phyloP scores from a whole-genome alignment of 2,888 invertebrate species.

The Chrysina gloriosa region DNA sequence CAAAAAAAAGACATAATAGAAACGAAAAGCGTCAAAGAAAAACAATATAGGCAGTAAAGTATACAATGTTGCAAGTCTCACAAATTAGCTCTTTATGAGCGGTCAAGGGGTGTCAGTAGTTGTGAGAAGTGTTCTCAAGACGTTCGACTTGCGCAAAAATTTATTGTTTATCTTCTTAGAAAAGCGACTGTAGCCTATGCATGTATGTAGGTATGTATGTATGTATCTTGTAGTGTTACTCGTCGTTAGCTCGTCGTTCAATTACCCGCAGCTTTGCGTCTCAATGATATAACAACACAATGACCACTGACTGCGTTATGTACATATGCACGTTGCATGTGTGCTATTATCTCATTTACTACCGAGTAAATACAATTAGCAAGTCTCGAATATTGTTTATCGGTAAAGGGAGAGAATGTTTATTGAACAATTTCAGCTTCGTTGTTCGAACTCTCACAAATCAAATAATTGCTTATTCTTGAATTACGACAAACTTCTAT shows the following conservation, averaged over 20 bases:
- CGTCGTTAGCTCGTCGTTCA: neutral
- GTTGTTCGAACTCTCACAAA: too few relatives aligned
- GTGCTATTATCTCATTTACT: too few relatives aligned
- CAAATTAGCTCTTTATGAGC: constrained; percentile 34
- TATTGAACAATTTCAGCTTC: too few relatives aligned
- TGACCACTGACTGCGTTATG: constrained; percentile 23
- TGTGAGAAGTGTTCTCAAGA: constrained; percentile 10
- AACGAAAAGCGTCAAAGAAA: neutral
- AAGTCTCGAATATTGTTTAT: constrained; percentile 13
- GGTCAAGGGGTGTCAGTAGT: constrained; percentile 13
- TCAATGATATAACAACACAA: constrained; percentile 30
- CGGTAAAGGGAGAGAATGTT: too few relatives aligned
- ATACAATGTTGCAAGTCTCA: constrained; percentile 27
- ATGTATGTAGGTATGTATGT: neutral
- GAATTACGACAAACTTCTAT: too few relatives aligned
- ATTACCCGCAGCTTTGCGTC: constrained; percentile 3
- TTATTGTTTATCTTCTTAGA: constrained; percentile 35
- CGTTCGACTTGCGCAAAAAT: constrained; percentile 15
- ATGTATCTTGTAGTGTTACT: neutral
- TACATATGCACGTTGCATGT: neutral
- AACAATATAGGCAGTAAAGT: constrained; percentile 6
- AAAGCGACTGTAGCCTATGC: constrained; percentile 7
- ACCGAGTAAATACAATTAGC: constrained; percentile 7
- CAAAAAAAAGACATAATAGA: neutral
- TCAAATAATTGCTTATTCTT: too few relatives aligned